These are phyloP conservation scores for Euschistus heros DNA, from an alignment of 1,140 invertebrate genomes.

Conservation along the genomic window DNA sequence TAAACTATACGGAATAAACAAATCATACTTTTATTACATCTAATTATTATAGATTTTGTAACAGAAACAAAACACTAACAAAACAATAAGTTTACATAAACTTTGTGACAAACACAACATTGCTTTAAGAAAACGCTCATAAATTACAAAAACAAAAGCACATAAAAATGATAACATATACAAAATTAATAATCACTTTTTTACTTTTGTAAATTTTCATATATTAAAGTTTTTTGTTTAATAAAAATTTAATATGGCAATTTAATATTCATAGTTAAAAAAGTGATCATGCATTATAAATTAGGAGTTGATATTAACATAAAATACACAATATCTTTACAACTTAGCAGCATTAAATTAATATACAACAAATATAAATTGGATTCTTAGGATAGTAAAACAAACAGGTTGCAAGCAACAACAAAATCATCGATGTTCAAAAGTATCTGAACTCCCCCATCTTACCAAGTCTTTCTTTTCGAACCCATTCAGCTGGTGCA, in stretches of 20 bases:
- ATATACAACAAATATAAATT: constrained; percentile 12
- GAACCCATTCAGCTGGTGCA: constrained; percentile 65
- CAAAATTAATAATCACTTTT: neutral
- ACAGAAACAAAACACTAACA: no score
- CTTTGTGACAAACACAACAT: no score
- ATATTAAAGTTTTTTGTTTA: constrained; percentile 12
- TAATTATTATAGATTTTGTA: no score
- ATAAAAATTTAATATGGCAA: neutral
- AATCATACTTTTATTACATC: no score
- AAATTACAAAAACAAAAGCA: no score
- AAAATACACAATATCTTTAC: neutral
- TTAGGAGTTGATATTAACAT: constrained; percentile 1
- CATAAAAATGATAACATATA: neutral
- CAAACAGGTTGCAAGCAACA: neutral
- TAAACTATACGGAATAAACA: no score
- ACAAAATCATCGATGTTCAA: constrained; percentile 39
- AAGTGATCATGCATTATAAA: constrained; percentile 3
- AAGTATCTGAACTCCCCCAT: constrained; percentile 95
- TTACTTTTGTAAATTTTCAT: neutral
- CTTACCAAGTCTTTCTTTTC: constrained; percentile 78
- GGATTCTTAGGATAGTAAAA: neutral
- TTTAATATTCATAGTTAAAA: constrained; percentile 12
- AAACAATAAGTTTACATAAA: no score
- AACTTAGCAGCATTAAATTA: neutral
- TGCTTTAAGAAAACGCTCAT: no score